Evolutionary conservation across 1,140 invertebrate species (phyloP), one percentile per base, ranked within the genome.

Genomic region (Temnothorax longispinosus): DNA sequence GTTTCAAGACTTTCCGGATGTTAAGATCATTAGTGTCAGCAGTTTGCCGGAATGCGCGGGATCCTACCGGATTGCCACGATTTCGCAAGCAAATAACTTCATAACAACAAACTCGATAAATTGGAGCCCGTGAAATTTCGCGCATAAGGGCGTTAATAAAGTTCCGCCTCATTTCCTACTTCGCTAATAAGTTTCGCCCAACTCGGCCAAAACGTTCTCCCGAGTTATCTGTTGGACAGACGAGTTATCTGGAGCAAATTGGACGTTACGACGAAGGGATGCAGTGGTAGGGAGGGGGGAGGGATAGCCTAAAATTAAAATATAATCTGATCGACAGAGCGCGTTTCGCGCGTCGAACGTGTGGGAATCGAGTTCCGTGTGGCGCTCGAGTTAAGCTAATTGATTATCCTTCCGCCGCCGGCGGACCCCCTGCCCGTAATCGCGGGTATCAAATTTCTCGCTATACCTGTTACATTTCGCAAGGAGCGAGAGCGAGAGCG

Each of bases 21-120:
- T 60, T 11, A 60, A 27, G 69, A 74, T 50, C 27, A 74, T 82
- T 81, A 81, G 21, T 21, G 44, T 58, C 38, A 58, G 41, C 21
- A 27, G 5, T 7, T 82, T 74, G 21, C 27, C 3, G 18, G 2
- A 69, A 69, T 21, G 35, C 78, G 4, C 38, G 65, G 27, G 64
- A 47, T 58, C 4, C 18, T 56, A 47, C 41, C n/a, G 69, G 38
- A 82, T 82, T 82, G 67, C 54, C 80, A 58, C 27, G 54, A 47
- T 47, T 74, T 32, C 41, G 54, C 80, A 38, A 67, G 41, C 80
- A 32, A 82, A 74, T 74, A 82, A 82, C 54, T 82, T 58, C 6
- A 74, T 84, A 84, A 75, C 77, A 81, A 62, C 41, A 27, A 84
- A 84, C 69, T 84, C 67, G 69, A 84, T 84, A 84, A 84, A 84